Conservation (phyloP, 2,888 invertebrate species). For the Diplazon laetatorius region DNA sequence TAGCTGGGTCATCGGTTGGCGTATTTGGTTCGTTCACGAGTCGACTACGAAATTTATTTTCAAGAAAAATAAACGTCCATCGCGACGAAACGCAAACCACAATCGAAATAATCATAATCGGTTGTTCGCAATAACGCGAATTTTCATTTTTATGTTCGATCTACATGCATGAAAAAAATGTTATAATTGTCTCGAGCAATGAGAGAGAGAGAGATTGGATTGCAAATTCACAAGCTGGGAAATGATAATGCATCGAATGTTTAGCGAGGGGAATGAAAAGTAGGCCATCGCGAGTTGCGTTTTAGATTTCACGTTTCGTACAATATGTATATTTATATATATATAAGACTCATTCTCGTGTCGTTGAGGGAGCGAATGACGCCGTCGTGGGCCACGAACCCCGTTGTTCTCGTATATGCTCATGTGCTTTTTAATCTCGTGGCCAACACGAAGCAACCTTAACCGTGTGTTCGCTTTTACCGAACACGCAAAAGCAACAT, state of each 20-base stretch:
- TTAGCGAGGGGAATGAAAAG: background rate
- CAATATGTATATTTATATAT: no score
- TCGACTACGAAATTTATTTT: no score
- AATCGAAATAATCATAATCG: no score
- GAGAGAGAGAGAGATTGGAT: background rate
- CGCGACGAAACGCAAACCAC: no score
- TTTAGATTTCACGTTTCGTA: constrained; percentile 12
- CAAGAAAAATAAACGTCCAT: no score
- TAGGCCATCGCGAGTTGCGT: background rate
- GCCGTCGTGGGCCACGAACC: background rate
- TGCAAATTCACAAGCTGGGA: background rate
- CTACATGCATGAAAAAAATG: no score
- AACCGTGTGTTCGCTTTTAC: constrained; percentile 25
- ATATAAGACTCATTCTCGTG: background rate
- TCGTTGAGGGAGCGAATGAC: background rate
- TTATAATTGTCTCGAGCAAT: background rate
- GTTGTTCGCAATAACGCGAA: no score
- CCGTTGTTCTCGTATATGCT: background rate
- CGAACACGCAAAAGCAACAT: constrained; percentile 48
- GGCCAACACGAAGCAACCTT: background rate
- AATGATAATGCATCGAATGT: background rate
- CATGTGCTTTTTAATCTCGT: background rate
- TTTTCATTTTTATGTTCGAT: no score
- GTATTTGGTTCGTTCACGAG: no score
- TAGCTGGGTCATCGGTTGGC: constrained; percentile 1